phyloP scores from a whole-genome alignment of 2,888 invertebrate genomes.

The Chrysina gloriosa region DNA sequence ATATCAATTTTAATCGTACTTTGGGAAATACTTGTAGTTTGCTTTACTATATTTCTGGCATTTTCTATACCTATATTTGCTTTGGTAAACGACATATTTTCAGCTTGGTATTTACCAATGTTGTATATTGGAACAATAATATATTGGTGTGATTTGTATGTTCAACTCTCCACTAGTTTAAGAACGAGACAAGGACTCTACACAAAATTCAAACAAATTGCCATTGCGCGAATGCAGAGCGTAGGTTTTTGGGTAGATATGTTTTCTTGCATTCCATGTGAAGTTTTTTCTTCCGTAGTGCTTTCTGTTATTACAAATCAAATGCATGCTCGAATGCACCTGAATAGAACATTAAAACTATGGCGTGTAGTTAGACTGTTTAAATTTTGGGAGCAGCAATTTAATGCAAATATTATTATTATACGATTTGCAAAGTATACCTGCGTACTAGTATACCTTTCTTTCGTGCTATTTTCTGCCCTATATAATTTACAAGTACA shows the following conservation, averaged over 20 bases:
- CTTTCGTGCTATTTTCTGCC: slow-evolving; percentile 6
- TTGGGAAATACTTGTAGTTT: slow-evolving; percentile 44
- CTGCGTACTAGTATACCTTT: slow-evolving; percentile 8
- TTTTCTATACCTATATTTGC: slow-evolving; percentile 25
- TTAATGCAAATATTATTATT: slow-evolving; percentile 33
- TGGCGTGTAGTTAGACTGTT: slow-evolving; percentile 40
- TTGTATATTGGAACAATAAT: slow-evolving; percentile 19
- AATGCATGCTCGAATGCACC: slow-evolving; percentile 32
- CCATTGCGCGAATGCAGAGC: slow-evolving; percentile 37
- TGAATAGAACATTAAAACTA: slow-evolving; percentile 46
- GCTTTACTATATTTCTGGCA: slow-evolving; percentile 33
- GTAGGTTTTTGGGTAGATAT: slow-evolving; percentile 43
- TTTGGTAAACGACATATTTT: not conserved
- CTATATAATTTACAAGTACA: not conserved
- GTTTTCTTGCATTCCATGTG: slow-evolving; percentile 44
- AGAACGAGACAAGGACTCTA: slow-evolving; percentile 38
- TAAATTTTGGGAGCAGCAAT: slow-evolving; percentile 30
- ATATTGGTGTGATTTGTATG: slow-evolving; percentile 43
- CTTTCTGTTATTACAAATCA: slow-evolving; percentile 24
- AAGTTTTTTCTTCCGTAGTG: slow-evolving; percentile 44
- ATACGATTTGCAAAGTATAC: slow-evolving; percentile 39
- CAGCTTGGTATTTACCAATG: slow-evolving; percentile 28
- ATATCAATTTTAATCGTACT: slow-evolving; percentile 39
- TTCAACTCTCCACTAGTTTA: slow-evolving; percentile 45
- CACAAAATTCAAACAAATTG: slow-evolving; percentile 40